Percentiles rank a stretch among this genome's conserved stretches.
These are phyloP conservation scores for Heliconius ismenius DNA, from an alignment of 2,888 invertebrate genomes.

Conservation along the genomic window DNA sequence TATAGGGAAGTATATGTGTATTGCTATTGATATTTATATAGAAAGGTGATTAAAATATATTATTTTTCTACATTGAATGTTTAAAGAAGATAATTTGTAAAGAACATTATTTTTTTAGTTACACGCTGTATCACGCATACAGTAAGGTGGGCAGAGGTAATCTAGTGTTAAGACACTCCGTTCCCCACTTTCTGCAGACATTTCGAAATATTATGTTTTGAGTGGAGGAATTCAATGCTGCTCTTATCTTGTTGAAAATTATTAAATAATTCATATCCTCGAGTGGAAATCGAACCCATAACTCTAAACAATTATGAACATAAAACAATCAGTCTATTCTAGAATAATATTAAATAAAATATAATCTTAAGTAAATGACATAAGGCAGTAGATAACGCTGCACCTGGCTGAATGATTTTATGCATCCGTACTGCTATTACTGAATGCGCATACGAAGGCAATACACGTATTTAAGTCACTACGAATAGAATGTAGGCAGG, in stretches of 20 bases:
- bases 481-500: neutral
- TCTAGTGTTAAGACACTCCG: no score
- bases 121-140: neutral
- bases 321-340: neutral
- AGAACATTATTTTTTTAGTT: neutral
- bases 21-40: neutral
- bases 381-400: constrained; percentile 42
- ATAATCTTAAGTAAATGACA: constrained; percentile 38
- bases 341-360: constrained; percentile 36
- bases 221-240: neutral
- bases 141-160: neutral
- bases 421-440: constrained; percentile 44
- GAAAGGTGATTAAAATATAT: no score
- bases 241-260: neutral
- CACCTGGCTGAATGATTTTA: constrained; percentile 47
- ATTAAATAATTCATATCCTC: no score
- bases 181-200: no score
- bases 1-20: neutral
- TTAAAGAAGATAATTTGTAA: no score
- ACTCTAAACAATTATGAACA: neutral
- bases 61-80: no score
- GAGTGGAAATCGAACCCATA: no score
- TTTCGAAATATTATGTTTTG: neutral
- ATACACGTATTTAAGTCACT: constrained; percentile 30
- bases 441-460: constrained; percentile 33